Evolutionary conservation across 2,113 vertebrate genomes (phyloP).

Genomic region (Manacus vitellinus): DNA sequence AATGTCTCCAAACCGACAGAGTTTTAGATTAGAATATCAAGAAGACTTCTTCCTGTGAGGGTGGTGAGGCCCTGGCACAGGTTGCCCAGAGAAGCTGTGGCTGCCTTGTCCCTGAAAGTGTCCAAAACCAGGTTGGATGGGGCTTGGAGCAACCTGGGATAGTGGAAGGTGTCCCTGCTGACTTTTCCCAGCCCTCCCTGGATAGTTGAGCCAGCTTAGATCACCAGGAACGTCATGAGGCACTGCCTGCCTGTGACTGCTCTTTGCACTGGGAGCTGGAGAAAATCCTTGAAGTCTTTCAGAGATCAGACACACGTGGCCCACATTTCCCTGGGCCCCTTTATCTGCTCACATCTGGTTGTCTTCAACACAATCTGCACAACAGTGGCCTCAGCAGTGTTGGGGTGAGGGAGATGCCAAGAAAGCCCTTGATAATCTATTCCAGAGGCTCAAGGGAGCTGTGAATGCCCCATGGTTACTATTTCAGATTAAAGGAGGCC

Average conservation of each 20-base stretch:
- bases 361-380: neutral
- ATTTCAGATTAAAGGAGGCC: neutral
- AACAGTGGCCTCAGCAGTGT: neutral
- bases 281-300: neutral
- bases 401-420: neutral
- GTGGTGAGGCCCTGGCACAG: rapidly evolving
- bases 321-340: neutral
- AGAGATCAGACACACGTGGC: neutral
- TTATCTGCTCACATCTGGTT: slow-evolving; percentile 52
- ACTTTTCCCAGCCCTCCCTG: neutral
- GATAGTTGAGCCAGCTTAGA: neutral
- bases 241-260: neutral
- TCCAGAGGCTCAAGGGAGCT: neutral
- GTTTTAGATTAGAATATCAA: neutral
- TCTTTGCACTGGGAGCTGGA: neutral
- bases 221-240: neutral
- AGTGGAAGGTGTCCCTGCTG: neutral
- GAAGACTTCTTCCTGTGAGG: neutral
- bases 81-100: neutral
- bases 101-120: neutral
- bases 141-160: rapidly evolving
- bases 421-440: neutral
- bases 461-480: neutral
- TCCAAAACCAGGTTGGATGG: rapidly evolving
- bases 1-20: neutral